Percentiles rank a stretch among this genome's conserved stretches.
These are phyloP conservation scores for Acanthis flammea DNA, from an alignment of 2,797 vertebrate genomes.

Conservation along the genomic window DNA sequence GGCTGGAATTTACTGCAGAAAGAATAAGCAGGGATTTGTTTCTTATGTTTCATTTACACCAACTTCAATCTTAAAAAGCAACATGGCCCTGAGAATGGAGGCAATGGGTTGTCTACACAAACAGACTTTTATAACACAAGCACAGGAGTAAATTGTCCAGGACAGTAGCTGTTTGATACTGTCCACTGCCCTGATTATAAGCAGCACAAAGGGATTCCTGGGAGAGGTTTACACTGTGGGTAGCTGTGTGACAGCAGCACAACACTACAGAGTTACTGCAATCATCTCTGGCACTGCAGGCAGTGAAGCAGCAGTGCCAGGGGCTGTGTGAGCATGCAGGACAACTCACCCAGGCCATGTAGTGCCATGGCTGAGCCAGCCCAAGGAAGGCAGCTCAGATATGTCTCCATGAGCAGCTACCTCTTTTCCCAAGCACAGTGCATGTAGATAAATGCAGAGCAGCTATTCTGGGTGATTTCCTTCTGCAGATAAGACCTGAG, in stretches of 20 bases:
- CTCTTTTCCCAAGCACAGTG: not conserved
- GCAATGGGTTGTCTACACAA: rapidly evolving
- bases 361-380: rapidly evolving
- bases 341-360: rapidly evolving
- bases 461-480: not conserved
- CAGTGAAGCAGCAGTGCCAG: not conserved
- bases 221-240: not conserved
- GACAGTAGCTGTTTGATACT: not conserved
- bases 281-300: not conserved
- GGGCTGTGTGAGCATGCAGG: rapidly evolving
- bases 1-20: not conserved
- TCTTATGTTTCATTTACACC: not conserved
- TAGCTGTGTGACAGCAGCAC: not conserved
- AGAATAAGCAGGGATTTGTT: not conserved
- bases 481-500: not conserved
- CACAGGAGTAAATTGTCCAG: not conserved
- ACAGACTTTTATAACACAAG: not conserved
- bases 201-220: not conserved
- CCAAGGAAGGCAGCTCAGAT: not conserved
- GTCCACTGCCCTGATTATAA: not conserved
- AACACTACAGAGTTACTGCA: rapidly evolving
- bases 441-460: not conserved
- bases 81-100: not conserved
- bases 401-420: not conserved
- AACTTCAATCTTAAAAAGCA: not conserved